Percentiles rank a stretch among this genome's conserved stretches.
phyloP scores from a whole-genome alignment of 2,797 vertebrate genomes.

The Urophycis tenuis region DNA sequence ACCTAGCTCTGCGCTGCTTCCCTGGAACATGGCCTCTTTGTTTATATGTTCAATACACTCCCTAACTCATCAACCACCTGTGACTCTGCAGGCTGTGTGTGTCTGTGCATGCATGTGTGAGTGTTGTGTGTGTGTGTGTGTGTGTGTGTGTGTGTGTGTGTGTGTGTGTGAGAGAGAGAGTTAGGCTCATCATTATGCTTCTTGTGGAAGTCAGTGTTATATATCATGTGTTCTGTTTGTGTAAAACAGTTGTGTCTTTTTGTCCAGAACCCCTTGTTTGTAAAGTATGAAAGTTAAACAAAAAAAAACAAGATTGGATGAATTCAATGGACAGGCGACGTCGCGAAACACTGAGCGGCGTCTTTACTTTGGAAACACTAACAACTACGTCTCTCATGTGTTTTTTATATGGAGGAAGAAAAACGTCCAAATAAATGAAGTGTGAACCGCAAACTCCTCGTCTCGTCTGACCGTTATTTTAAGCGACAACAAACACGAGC shows the following conservation, averaged over 20 bases:
- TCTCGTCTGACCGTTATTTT: not conserved
- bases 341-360: not conserved
- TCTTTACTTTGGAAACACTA: not conserved
- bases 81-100: not conserved
- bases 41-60: slow-evolving; percentile 41
- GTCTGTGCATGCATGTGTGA: slow-evolving; percentile 13
- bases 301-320: not conserved
- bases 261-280: slow-evolving; percentile 23
- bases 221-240: slow-evolving; percentile 59
- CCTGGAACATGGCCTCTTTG: slow-evolving; percentile 30
- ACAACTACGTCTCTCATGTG: slow-evolving; percentile 26
- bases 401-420: slow-evolving; percentile 46
- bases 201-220: slow-evolving; percentile 66
- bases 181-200: slow-evolving; percentile 58
- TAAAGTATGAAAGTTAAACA: slow-evolving; percentile 20
- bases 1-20: slow-evolving; percentile 4
- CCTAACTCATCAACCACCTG: slow-evolving; percentile 26
- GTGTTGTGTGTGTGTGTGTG: not conserved
- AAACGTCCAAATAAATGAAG: slow-evolving; percentile 56
- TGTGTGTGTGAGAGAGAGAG: not conserved
- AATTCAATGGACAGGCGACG: not conserved
- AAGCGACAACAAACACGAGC: not conserved
- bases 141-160: not conserved
- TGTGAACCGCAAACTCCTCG: slow-evolving; percentile 1
- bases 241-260: slow-evolving; percentile 49